Percentiles rank a stretch among this genome's conserved stretches.
phyloP scores from a whole-genome alignment of 1,140 invertebrate species.

The Saccostrea echinata region DNA sequence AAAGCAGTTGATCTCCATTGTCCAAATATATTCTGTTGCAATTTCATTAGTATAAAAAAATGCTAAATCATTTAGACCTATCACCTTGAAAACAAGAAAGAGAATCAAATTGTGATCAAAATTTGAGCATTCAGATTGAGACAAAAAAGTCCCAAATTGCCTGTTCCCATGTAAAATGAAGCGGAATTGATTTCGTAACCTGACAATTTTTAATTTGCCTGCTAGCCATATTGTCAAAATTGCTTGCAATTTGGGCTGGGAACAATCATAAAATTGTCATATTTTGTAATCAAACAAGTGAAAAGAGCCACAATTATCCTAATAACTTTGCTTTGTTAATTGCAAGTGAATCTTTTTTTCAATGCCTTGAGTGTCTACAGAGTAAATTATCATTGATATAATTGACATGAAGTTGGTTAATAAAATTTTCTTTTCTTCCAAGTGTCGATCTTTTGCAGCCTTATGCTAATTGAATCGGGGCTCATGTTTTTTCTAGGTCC shows the following conservation, averaged over 20 bases:
- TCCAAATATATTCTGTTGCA: background rate
- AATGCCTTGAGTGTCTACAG: background rate
- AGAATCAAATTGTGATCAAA: no score
- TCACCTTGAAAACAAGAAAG: no score
- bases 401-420: background rate
- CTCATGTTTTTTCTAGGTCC: constrained; percentile 35
- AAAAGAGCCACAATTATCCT: constrained; percentile 6
- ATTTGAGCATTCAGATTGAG: background rate
- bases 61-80: no score
- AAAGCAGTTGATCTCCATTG: background rate
- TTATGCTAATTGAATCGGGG: constrained; percentile 34
- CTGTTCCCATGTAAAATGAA: background rate
- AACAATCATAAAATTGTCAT: constrained; percentile 9
- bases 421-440: constrained; percentile 11
- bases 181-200: background rate
- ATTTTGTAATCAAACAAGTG: constrained; percentile 12
- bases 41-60: no score
- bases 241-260: background rate
- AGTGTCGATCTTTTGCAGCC: constrained; percentile 13
- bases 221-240: constrained; percentile 2
- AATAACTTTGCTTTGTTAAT: background rate
- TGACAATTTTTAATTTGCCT: background rate
- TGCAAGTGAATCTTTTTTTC: constrained; percentile 19
- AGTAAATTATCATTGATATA: constrained; percentile 21
- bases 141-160: background rate